Percentiles rank a stretch among this genome's conserved stretches.
Evolutionary conservation across 1,140 invertebrate genomes (phyloP).

Genomic region (Rhyacophila brunnea): DNA sequence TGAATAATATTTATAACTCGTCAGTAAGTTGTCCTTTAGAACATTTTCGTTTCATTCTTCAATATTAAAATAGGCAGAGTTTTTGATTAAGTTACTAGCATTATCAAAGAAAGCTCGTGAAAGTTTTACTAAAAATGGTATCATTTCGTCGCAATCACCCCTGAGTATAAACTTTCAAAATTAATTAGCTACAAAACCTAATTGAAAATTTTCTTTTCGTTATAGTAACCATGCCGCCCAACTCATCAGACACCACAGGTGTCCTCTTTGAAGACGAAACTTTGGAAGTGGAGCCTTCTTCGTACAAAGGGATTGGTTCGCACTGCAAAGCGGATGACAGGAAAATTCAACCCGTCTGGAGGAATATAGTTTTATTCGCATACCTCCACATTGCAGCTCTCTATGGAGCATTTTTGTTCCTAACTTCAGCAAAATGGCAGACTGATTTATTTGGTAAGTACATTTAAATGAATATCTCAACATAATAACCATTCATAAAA

Average conservation of each 20-base stretch:
- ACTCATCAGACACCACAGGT: slow-evolving; percentile 58
- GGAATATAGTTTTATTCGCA: slow-evolving; percentile 76
- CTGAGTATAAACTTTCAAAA: too few species aligned
- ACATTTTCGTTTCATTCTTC: too few species aligned
- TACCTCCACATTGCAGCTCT: slow-evolving; percentile 77
- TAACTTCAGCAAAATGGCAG: slow-evolving; percentile 67
- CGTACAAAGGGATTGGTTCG: slow-evolving; percentile 43
- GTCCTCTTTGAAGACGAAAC: slow-evolving; percentile 66
- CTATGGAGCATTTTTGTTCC: slow-evolving; percentile 71
- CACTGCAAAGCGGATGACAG: slow-evolving; percentile 34
- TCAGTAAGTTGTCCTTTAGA: too few species aligned
- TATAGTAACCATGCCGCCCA: slow-evolving; percentile 57
- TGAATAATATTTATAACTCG: too few species aligned
- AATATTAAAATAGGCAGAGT: too few species aligned
- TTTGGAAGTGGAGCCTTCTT: slow-evolving; percentile 53
- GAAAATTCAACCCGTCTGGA: slow-evolving; percentile 74
- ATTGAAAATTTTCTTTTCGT: background rate
- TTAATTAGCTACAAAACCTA: too few species aligned
- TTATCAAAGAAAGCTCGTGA: too few species aligned
- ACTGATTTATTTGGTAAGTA: slow-evolving; percentile 70
- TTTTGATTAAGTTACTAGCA: too few species aligned
- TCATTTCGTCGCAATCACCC: too few species aligned
- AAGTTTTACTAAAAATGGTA: too few species aligned
- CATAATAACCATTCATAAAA: too few species aligned
- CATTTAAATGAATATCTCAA: background rate